Conservation (phyloP, 2,113 vertebrate genomes). For the Agapornis roseicollis region DNA sequence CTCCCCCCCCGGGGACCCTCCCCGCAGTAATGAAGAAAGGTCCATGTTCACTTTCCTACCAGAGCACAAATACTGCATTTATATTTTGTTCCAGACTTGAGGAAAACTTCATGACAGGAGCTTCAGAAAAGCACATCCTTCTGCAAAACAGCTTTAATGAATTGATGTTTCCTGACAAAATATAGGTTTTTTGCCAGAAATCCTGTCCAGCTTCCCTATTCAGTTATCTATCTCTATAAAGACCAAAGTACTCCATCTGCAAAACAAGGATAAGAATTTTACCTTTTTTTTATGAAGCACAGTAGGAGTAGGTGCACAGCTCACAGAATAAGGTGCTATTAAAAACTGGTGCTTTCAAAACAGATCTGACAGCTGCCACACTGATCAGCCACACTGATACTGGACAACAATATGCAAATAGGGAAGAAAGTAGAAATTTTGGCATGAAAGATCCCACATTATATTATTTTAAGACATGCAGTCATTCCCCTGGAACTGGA, state of each 20-base stretch:
- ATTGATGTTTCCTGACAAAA: constrained; percentile 31
- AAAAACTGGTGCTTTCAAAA: background rate
- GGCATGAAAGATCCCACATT: background rate
- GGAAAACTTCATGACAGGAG: background rate
- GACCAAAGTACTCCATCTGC: background rate
- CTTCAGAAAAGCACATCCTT: constrained; percentile 28
- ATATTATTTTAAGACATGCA: background rate
- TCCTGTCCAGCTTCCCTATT: background rate
- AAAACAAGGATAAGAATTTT: background rate
- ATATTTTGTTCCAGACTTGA: background rate
- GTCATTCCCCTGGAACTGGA: background rate
- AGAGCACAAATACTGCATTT: background rate
- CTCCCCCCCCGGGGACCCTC: too few species aligned
- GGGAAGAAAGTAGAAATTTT: background rate
- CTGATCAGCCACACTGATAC: background rate
- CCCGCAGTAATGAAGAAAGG: fast-evolving
- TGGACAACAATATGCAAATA: background rate
- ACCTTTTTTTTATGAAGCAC: background rate
- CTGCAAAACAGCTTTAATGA: constrained; percentile 19
- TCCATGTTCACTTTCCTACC: background rate
- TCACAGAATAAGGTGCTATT: background rate
- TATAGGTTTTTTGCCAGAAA: constrained; percentile 20
- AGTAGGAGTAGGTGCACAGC: background rate
- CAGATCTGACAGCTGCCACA: background rate
- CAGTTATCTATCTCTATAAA: background rate